A percentile compares a stretch with the other conserved stretches of the same genome.
phyloP scores from a whole-genome alignment of 2,797 vertebrate species.

The Poeciliopsis turneri region DNA sequence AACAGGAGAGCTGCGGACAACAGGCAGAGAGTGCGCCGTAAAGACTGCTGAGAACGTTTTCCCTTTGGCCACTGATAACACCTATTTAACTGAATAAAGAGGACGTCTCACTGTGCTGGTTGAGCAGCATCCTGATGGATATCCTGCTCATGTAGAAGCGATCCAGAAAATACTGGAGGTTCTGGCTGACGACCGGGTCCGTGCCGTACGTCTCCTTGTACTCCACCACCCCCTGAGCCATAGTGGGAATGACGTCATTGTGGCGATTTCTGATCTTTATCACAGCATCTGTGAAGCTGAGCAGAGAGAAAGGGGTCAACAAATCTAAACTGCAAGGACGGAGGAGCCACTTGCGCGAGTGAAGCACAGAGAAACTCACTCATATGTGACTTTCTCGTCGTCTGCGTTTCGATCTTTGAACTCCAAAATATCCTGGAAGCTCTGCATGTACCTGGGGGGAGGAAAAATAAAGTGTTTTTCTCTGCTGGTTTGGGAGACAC shows the following conservation, averaged over 20 bases:
- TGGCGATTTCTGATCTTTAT: constrained; percentile 95
- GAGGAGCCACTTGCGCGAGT: neutral
- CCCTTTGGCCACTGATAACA: neutral
- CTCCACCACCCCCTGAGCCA: constrained; percentile 97
- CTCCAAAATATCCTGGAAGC: constrained; percentile 93
- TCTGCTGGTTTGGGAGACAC: neutral
- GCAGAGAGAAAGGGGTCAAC: neutral
- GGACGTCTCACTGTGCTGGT: constrained; percentile 94
- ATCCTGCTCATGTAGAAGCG: constrained; percentile 99
- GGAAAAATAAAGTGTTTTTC: neutral
- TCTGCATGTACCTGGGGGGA: constrained; percentile 91
- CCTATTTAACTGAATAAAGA: neutral
- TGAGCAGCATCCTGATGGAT: constrained; percentile 98
- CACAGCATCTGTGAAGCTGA: constrained; percentile 94
- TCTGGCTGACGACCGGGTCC: constrained; percentile 94
- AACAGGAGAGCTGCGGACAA: constrained; percentile 88
- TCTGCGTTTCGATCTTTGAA: constrained; percentile 91
- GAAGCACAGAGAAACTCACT: constrained; percentile 77
- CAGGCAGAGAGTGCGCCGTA: neutral
- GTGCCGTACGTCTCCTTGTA: constrained; percentile 95
- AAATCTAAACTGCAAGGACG: neutral
- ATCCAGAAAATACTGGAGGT: constrained; percentile 98
- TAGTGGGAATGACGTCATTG: constrained; percentile 97
- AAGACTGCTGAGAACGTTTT: neutral
- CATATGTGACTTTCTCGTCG: constrained; percentile 83